phyloP scores from a whole-genome alignment of 2,797 vertebrate species.

The Alfaro cultratus region DNA sequence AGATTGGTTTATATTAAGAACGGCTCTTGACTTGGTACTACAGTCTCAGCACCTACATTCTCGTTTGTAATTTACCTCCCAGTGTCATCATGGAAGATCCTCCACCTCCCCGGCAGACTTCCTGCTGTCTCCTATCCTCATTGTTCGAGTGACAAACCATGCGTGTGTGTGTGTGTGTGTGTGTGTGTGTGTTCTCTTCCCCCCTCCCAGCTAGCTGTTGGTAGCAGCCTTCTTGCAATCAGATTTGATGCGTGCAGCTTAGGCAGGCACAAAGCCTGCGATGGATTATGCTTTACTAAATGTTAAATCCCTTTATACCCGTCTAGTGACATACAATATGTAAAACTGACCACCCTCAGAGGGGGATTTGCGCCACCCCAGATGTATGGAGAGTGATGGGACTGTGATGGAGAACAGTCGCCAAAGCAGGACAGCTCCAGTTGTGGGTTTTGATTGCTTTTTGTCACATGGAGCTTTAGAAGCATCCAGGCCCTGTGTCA shows the following conservation, averaged over 20 bases:
- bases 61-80: constrained; percentile 70
- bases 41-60: constrained; percentile 28
- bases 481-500: constrained; percentile 38
- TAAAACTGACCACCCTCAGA: constrained; percentile 83
- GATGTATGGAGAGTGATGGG: constrained; percentile 32
- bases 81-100: constrained; percentile 66
- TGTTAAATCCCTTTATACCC: constrained; percentile 85
- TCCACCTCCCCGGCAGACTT: constrained; percentile 64
- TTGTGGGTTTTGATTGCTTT: constrained; percentile 65
- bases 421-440: constrained; percentile 21
- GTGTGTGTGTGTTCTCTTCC: constrained; percentile 22
- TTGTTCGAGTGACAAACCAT: constrained; percentile 64
- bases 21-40: constrained; percentile 24
- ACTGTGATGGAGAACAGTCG: constrained; percentile 27
- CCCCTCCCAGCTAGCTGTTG: constrained; percentile 65
- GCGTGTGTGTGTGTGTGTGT: constrained; percentile 24
- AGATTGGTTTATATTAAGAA: constrained; percentile 54
- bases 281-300: constrained; percentile 84
- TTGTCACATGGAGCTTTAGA: constrained; percentile 55
- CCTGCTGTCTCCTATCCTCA: constrained; percentile 66
- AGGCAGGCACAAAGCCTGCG: constrained; percentile 79
- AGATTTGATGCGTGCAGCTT: constrained; percentile 82
- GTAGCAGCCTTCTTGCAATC: constrained; percentile 79
- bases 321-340: constrained; percentile 85
- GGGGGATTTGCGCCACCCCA: constrained; percentile 74